Evolutionary conservation across 1,140 invertebrate genomes (phyloP).

Genomic region (Neodiprion fabricii): DNA sequence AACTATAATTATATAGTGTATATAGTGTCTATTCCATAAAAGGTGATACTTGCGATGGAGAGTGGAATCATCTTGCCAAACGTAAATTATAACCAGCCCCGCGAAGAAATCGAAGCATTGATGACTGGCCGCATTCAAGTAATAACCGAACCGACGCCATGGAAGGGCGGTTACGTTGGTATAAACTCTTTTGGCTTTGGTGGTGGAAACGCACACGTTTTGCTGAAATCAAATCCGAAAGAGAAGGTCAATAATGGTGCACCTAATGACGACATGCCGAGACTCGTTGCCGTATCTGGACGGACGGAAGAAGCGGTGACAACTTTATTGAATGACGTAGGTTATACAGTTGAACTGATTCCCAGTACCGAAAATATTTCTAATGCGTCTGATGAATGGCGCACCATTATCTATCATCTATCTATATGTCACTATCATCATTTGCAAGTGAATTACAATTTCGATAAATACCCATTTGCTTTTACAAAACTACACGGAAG

Average conservation of each 20-base stretch:
- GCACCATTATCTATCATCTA: too few relatives aligned
- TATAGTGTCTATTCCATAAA: slow-evolving; percentile 38
- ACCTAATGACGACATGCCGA: slow-evolving; percentile 41
- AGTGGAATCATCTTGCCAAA: slow-evolving; percentile 69
- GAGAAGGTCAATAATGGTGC: slow-evolving; percentile 34
- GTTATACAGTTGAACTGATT: background rate
- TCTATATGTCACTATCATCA: too few relatives aligned
- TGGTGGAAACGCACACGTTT: slow-evolving; percentile 70
- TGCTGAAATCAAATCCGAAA: slow-evolving; percentile 61
- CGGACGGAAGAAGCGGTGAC: slow-evolving; percentile 66
- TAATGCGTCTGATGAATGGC: too few relatives aligned
- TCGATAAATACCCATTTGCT: too few relatives aligned
- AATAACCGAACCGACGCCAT: slow-evolving; percentile 63
- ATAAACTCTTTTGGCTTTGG: slow-evolving; percentile 78
- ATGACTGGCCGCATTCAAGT: slow-evolving; percentile 68
- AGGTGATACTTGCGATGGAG: slow-evolving; percentile 64
- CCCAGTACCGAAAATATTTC: too few relatives aligned
- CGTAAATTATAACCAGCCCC: slow-evolving; percentile 70
- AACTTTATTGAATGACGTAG: slow-evolving; percentile 50
- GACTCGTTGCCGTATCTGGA: slow-evolving; percentile 63
- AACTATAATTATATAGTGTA: too few relatives aligned
- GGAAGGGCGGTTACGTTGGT: slow-evolving; percentile 67
- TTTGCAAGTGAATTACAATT: background rate
- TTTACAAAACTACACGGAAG: too few relatives aligned
- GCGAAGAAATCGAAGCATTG: slow-evolving; percentile 68